Base-by-base conservation (phyloP, 2,113 vertebrate species). In the Empidonax traillii region DNA sequence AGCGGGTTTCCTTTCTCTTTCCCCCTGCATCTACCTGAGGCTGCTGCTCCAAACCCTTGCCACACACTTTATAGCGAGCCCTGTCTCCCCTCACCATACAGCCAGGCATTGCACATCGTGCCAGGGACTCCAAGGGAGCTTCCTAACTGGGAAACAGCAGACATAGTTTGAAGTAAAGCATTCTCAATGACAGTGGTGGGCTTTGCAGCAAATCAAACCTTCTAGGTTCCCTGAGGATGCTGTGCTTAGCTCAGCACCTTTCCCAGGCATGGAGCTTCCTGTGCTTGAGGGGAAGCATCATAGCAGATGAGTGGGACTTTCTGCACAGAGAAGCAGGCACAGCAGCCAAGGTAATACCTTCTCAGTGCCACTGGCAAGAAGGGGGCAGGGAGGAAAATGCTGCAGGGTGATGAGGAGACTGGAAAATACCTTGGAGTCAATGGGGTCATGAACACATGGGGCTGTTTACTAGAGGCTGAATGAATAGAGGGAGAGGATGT, bases 1-100 rank as follows among this genome's bases (percentile, higher is more conserved):
- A 96, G 83, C 85, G 77, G 49, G 76, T 93, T 94, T 82, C 75
- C 86, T 95, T 92, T 61, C 83, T 85, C 27, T 85, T 82, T 69
- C 49, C 47, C 53, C 68, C 24, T 55, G 44, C 31, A 18, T 31
- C 74, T 72, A 95, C 90, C 87, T 91, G 93, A 73, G 71, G 37
- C 66, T 91, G 81, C 78, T 77, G 74, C 75, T 89, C 72, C 79
- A 80, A 43, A 65, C 18, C 22, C 37, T 85, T 0, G 0, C n/a
- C 4, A 7, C 6, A 4, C 10, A 1, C 24, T 56, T 39, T 15
- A 25, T 18, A 62, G 43, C 14, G 28, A 79, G 6, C 35, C 61
- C 76, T 9, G 5, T n/a, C 27, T 66, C 67, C 43, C 53, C 17
- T 52, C 1, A 3, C 66, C 28, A 2, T 6, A 15, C 8, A 61